phyloP scores from a whole-genome alignment of 1,140 invertebrate species.

The Neotoxoptera formosana region DNA sequence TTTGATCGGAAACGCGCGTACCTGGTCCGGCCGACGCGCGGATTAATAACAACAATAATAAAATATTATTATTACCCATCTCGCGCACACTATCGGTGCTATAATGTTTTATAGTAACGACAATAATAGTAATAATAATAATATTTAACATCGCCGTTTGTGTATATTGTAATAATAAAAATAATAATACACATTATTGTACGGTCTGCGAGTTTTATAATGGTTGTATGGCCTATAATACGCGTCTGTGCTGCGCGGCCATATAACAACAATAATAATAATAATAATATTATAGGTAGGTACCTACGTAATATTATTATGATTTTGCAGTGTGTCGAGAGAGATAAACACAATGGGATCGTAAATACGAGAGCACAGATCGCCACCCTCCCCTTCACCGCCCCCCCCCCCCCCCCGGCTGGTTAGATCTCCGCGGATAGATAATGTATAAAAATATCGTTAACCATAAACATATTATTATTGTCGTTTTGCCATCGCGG shows the following conservation, averaged over 20 bases:
- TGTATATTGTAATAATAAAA: not conserved
- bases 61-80: not conserved
- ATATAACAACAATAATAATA: constrained; percentile 26
- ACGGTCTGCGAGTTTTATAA: not conserved
- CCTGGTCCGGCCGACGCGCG: not conserved
- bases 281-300: not conserved
- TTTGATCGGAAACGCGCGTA: not conserved
- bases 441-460: constrained; percentile 33
- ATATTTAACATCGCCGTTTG: not conserved
- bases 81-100: not conserved
- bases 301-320: not conserved
- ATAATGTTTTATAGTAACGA: not conserved
- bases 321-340: not conserved
- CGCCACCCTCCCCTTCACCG: no score
- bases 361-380: not conserved
- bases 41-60: not conserved
- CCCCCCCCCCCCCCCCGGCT: no score
- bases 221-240: not conserved
- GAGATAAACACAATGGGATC: constrained; percentile 33
- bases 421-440: not conserved
- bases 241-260: not conserved
- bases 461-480: not conserved
- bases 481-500: constrained; percentile 2
- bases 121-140: not conserved
- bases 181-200: not conserved